A percentile compares a stretch with the other conserved stretches of the same genome.
phyloP scores from a whole-genome alignment of 2,113 vertebrate species.

The Glareola pratincola region DNA sequence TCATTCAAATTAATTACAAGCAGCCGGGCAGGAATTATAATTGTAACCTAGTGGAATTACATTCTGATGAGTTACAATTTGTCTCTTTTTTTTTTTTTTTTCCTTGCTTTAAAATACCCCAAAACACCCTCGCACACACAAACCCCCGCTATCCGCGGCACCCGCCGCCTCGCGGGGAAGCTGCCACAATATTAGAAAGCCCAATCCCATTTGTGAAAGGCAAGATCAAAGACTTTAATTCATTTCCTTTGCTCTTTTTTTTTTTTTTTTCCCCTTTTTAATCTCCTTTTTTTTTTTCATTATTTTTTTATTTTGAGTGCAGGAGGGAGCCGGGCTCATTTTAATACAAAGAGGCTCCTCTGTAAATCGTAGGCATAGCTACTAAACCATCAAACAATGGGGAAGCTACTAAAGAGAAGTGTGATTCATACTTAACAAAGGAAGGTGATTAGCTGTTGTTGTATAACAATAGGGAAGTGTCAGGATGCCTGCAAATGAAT shows the following conservation, averaged over 20 bases:
- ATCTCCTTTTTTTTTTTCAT: not conserved
- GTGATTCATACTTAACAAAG: constrained; percentile 49
- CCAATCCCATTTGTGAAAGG: not conserved
- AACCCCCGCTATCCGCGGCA: not conserved
- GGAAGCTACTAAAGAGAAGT: constrained; percentile 60
- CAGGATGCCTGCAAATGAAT: constrained; percentile 60
- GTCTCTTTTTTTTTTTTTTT: not conserved
- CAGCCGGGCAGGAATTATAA: constrained; percentile 22
- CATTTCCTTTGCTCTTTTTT: not conserved
- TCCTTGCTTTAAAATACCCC: not conserved
- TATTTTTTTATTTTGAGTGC: not conserved
- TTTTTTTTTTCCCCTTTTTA: not conserved
- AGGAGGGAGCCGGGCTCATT: not conserved
- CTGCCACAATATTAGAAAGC: not conserved
- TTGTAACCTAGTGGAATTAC: constrained; percentile 26
- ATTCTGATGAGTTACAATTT: constrained; percentile 29
- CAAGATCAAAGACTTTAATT: constrained; percentile 45
- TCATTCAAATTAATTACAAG: constrained; percentile 37
- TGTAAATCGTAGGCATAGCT: constrained; percentile 35
- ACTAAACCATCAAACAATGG: constrained; percentile 52
- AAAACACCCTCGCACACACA: not conserved
- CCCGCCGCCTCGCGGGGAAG: not conserved
- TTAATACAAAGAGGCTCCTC: constrained; percentile 38
- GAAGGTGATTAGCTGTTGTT: constrained; percentile 55
- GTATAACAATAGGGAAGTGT: constrained; percentile 43